Conservation (phyloP, 2,113 vertebrate genomes). For the Cyanistes caeruleus region DNA sequence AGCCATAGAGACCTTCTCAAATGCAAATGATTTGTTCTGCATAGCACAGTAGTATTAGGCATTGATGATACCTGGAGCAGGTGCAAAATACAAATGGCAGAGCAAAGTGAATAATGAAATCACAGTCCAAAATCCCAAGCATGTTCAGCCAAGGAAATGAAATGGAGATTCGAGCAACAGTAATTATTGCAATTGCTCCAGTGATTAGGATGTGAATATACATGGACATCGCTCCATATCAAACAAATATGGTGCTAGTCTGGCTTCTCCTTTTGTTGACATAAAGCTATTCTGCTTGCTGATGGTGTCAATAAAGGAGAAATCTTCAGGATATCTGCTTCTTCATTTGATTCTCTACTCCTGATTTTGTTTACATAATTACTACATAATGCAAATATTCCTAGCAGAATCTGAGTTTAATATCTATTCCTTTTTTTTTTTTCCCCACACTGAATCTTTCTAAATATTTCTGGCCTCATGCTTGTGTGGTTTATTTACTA, state of each 20-base stretch:
- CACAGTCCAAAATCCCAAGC: slow-evolving; percentile 4
- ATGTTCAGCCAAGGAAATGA: slow-evolving; percentile 4
- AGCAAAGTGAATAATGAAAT: not conserved
- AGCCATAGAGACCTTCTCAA: slow-evolving; percentile 49
- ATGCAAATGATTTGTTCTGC: slow-evolving; percentile 35
- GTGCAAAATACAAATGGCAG: not conserved
- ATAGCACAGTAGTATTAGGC: not conserved
- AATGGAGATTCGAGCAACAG: not conserved
- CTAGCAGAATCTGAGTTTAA: not conserved
- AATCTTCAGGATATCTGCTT: not conserved
- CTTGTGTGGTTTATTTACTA: not conserved
- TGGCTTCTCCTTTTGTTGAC: not conserved
- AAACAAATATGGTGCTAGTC: not conserved
- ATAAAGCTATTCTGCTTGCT: not conserved
- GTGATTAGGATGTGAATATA: not conserved
- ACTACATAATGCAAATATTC: not conserved
- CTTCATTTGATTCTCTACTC: not conserved
- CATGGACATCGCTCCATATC: not conserved
- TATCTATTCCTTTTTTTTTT: not conserved
- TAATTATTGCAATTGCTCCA: not conserved
- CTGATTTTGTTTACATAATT: not conserved
- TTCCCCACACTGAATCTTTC: not conserved
- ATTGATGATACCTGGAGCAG: slow-evolving; percentile 26
- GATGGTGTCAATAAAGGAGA: not conserved
- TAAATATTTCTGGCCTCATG: not conserved